These are phyloP conservation scores for Vicugna pacos DNA, from an alignment of 2,113 vertebrate species.

Conservation along the genomic window DNA sequence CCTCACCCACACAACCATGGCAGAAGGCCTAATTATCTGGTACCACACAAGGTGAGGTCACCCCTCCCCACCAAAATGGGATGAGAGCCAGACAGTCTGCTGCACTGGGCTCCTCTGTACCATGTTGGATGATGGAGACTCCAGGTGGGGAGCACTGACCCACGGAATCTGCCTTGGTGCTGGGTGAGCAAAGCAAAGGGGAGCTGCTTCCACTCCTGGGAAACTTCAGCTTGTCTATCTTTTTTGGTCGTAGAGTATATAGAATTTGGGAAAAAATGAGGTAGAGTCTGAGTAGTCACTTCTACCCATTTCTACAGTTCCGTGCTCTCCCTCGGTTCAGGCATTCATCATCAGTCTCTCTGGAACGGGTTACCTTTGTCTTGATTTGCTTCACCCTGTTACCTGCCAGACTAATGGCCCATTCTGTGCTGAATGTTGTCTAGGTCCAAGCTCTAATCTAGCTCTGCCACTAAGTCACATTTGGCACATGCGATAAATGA, in stretches of 20 bases:
- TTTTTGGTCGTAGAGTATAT: neutral
- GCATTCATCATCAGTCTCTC: neutral
- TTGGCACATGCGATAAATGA: neutral
- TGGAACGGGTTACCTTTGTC: neutral
- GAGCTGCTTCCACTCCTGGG: neutral
- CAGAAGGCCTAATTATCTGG: neutral
- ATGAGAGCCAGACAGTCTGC: accelerated
- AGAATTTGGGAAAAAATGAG: neutral
- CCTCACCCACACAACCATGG: no score
- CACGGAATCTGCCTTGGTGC: neutral
- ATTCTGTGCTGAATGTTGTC: neutral
- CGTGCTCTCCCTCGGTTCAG: neutral
- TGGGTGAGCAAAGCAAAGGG: neutral
- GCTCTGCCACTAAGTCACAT: neutral
- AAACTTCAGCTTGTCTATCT: neutral
- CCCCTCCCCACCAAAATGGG: neutral
- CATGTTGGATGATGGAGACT: neutral
- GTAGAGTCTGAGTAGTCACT: neutral
- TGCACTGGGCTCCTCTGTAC: neutral
- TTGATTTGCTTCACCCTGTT: neutral
- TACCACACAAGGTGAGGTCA: neutral
- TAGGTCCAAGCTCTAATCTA: neutral
- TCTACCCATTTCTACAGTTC: neutral
- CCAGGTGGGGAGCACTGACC: accelerated
- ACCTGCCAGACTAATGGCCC: neutral